These are phyloP conservation scores for Spilosoma lubricipeda DNA, from an alignment of 2,888 invertebrate species.

Conservation along the genomic window DNA sequence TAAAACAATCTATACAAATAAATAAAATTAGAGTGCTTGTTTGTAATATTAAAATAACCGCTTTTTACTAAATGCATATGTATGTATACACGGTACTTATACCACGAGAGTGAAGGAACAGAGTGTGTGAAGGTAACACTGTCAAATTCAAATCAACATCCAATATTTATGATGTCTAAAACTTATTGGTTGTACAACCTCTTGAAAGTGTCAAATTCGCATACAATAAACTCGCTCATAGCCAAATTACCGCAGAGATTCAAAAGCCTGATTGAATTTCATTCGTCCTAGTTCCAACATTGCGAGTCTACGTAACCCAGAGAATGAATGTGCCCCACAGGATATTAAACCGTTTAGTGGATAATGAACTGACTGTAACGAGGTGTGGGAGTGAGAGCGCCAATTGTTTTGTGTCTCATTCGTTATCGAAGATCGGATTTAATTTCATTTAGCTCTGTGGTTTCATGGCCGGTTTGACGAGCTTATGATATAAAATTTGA, in stretches of 20 bases:
- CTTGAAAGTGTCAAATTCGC: not conserved
- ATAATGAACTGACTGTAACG: slow-evolving; percentile 51
- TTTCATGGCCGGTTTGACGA: not conserved
- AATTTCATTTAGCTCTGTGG: slow-evolving; percentile 9
- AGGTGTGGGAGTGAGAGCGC: slow-evolving; percentile 30
- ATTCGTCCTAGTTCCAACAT: slow-evolving; percentile 39
- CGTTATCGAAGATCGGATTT: slow-evolving; percentile 33
- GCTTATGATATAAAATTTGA: not conserved
- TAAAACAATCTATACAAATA: too few species aligned
- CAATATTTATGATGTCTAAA: too few species aligned
- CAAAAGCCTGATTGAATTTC: slow-evolving; percentile 34
- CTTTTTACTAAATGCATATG: too few species aligned
- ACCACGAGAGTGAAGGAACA: too few species aligned
- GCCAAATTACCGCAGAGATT: slow-evolving; percentile 14
- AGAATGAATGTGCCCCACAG: slow-evolving; percentile 45
- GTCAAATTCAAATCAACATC: too few species aligned
- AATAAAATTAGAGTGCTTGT: too few species aligned
- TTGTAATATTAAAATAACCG: too few species aligned
- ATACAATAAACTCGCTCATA: slow-evolving; percentile 1
- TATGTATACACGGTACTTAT: too few species aligned
- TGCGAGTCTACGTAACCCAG: slow-evolving; percentile 24
- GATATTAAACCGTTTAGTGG: slow-evolving; percentile 52
- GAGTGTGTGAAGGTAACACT: too few species aligned
- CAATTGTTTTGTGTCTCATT: slow-evolving; percentile 47
- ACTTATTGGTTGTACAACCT: too few species aligned